Evolutionary conservation across 2,888 invertebrate genomes (phyloP).

Genomic region (Theristus sp.): DNA sequence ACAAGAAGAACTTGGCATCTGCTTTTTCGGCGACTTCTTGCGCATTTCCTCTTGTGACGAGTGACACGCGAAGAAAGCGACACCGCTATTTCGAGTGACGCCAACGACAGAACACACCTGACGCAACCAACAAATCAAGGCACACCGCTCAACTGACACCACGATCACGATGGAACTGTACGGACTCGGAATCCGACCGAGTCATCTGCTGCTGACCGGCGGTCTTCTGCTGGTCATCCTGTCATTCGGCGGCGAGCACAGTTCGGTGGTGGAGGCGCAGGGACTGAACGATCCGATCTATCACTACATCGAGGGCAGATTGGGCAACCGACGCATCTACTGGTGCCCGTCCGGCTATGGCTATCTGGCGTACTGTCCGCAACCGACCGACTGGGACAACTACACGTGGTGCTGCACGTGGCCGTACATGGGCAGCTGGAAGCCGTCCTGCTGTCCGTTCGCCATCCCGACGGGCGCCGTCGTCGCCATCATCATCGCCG

Average conservation of each 20-base stretch:
- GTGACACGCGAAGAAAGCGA: too few species aligned
- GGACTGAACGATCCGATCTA: conserved; percentile 26
- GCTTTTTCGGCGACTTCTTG: too few species aligned
- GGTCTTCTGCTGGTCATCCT: not conserved
- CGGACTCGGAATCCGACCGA: not conserved
- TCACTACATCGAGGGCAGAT: conserved; percentile 27
- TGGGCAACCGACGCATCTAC: conserved; percentile 25
- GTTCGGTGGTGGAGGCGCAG: conserved; percentile 13
- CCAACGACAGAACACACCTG: too few species aligned
- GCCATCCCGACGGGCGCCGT: conserved; percentile 26
- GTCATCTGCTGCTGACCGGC: not conserved
- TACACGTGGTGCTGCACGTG: conserved; percentile 28
- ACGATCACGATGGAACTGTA: too few species aligned
- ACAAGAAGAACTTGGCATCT: too few species aligned
- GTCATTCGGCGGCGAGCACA: not conserved
- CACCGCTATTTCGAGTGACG: too few species aligned
- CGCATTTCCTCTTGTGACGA: too few species aligned
- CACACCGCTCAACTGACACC: too few species aligned
- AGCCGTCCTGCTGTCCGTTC: conserved; percentile 28
- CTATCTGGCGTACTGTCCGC: conserved; percentile 27
- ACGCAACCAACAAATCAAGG: too few species aligned
- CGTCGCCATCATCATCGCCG: conserved; percentile 25
- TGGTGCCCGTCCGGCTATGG: conserved; percentile 30
- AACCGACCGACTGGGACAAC: conserved; percentile 29
- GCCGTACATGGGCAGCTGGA: conserved; percentile 26